A percentile compares a stretch with the other conserved stretches of the same genome.
These are phyloP conservation scores for Parasteatoda lunata DNA, from an alignment of 2,888 invertebrate genomes.

Conservation along the genomic window DNA sequence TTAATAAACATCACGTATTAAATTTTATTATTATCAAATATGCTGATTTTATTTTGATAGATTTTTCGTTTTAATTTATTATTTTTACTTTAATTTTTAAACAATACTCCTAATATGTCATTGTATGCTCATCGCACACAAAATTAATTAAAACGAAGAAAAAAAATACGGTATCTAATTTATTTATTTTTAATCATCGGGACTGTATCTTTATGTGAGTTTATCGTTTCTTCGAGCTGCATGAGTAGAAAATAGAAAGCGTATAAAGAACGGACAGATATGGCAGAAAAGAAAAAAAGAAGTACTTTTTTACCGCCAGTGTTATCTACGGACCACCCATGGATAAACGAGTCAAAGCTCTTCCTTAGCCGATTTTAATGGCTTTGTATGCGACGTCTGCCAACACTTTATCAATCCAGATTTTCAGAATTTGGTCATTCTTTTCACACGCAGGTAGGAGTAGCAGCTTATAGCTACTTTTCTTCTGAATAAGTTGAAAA, in stretches of 20 bases:
- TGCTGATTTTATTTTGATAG: no score
- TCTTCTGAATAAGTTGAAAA: no score
- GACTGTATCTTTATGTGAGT: neutral
- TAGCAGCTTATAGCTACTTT: neutral
- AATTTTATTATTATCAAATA: no score
- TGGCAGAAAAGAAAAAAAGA: neutral
- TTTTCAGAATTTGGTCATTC: constrained; percentile 25
- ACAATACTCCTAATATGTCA: no score
- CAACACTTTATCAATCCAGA: constrained; percentile 59
- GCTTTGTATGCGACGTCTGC: constrained; percentile 34
- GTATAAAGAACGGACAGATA: neutral
- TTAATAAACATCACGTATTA: no score
- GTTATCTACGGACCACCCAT: constrained; percentile 59
- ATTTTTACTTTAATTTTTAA: no score
- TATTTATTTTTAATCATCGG: no score
- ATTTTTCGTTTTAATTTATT: no score
- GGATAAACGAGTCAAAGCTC: constrained; percentile 28
- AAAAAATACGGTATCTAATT: no score
- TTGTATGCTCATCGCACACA: no score
- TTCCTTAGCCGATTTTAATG: constrained; percentile 59
- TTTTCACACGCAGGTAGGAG: constrained; percentile 30
- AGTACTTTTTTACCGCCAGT: neutral
- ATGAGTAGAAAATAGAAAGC: neutral
- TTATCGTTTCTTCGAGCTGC: neutral
- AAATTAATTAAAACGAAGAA: no score